Percentiles rank a stretch among this genome's conserved stretches.
These are phyloP conservation scores for Montipora cactus DNA, from an alignment of 64 coral and sea anemone genomes.

Conservation along the genomic window DNA sequence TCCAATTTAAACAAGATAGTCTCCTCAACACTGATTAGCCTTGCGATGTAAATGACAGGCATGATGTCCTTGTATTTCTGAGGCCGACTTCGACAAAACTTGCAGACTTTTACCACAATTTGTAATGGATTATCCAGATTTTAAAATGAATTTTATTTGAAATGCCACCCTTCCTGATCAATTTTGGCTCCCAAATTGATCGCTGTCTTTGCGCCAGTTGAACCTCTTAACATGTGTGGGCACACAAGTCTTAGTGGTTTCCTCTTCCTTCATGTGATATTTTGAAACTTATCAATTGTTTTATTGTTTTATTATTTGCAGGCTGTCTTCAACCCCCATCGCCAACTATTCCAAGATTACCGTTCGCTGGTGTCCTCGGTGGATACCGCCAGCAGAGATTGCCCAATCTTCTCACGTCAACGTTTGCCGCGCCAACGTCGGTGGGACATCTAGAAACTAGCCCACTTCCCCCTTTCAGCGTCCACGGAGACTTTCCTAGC, in stretches of 20 bases:
- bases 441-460: neutral
- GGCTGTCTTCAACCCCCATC: slow-evolving; percentile 30
- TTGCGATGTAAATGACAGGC: too few species aligned
- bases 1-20: too few species aligned
- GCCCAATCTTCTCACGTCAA: slow-evolving; percentile 5
- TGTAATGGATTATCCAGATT: neutral
- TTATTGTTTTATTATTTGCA: neutral
- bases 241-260: neutral
- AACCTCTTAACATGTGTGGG: slow-evolving; percentile 9
- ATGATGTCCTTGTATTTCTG: too few species aligned
- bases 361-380: slow-evolving; percentile 12
- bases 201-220: neutral
- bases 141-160: neutral
- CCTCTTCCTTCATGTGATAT: neutral
- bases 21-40: too few species aligned
- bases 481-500: slow-evolving; percentile 20
- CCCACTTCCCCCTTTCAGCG: neutral
- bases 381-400: slow-evolving; percentile 25
- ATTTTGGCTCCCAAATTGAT: neutral
- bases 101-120: too few species aligned
- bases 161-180: neutral
- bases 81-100: too few species aligned
- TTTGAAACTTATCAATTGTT: neutral
- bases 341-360: slow-evolving; percentile 26
- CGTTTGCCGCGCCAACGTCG: slow-evolving; percentile 14